A percentile compares a stretch with the other conserved stretches of the same genome.
Evolutionary conservation across 2,797 vertebrate species (phyloP).

Genomic region (Hydrolagus colliei): DNA sequence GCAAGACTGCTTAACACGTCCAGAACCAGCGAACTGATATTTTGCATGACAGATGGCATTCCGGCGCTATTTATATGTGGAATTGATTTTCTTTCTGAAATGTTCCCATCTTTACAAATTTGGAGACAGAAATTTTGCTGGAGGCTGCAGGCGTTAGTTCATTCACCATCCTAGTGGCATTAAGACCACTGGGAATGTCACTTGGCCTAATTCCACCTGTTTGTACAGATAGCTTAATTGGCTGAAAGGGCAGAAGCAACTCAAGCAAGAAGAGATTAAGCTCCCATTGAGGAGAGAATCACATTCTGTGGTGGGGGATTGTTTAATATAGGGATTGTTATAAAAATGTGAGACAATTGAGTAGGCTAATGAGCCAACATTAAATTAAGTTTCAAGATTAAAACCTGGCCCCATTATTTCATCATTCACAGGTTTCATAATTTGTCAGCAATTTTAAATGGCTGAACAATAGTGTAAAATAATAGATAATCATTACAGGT

Average conservation of each 20-base stretch:
- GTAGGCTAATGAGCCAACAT: neutral
- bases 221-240: neutral
- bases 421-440: neutral
- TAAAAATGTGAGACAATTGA: constrained; percentile 16
- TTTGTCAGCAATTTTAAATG: constrained; percentile 21
- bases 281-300: constrained; percentile 3
- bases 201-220: neutral
- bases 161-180: neutral
- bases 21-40: neutral
- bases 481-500: neutral
- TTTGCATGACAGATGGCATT: neutral
- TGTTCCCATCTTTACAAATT: neutral
- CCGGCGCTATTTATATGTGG: too few species aligned
- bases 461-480: neutral
- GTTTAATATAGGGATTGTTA: neutral
- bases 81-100: neutral
- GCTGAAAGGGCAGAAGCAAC: constrained; percentile 1
- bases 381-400: constrained; percentile 19
- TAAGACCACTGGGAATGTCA: neutral
- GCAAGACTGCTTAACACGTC: neutral
- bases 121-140: too few species aligned
- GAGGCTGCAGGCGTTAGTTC: neutral
- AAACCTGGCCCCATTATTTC: neutral
- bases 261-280: constrained; percentile 8
- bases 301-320: neutral